Evolutionary conservation across 2,888 invertebrate species (phyloP).

Genomic region (Coremacera marginata): DNA sequence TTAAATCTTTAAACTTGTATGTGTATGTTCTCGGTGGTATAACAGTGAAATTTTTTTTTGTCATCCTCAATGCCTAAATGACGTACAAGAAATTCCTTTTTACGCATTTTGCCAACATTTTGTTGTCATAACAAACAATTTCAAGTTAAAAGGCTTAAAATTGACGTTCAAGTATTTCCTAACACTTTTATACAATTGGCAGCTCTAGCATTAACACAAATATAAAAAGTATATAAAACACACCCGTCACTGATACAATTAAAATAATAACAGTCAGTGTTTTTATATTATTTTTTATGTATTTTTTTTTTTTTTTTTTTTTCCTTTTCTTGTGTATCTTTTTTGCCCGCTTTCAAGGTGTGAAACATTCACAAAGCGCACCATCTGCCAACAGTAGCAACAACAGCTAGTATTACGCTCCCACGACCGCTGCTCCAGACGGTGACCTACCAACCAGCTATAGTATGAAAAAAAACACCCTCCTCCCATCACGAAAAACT

Average conservation of each 20-base stretch:
- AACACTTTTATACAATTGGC: background rate
- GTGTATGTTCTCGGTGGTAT: no score
- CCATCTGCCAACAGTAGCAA: background rate
- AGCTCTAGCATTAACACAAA: background rate
- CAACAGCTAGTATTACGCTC: background rate
- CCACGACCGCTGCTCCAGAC: background rate
- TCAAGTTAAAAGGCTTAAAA: no score
- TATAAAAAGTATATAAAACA: background rate
- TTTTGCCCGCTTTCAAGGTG: background rate
- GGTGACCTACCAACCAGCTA: no score
- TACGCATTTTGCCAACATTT: background rate
- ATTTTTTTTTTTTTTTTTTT: background rate
- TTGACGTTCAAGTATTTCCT: no score
- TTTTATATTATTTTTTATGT: background rate
- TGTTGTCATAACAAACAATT: background rate
- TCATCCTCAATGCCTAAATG: no score
- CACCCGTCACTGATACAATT: conserved; percentile 13
- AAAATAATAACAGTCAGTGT: background rate
- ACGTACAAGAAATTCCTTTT: no score
- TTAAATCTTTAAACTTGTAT: no score
- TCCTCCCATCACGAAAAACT: background rate
- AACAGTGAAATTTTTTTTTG: no score
- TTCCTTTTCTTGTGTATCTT: background rate
- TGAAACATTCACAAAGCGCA: conserved; percentile 17
- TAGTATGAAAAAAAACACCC: no score